phyloP scores from a whole-genome alignment of 2,797 vertebrate species.

The Rhynchonycteris naso region DNA sequence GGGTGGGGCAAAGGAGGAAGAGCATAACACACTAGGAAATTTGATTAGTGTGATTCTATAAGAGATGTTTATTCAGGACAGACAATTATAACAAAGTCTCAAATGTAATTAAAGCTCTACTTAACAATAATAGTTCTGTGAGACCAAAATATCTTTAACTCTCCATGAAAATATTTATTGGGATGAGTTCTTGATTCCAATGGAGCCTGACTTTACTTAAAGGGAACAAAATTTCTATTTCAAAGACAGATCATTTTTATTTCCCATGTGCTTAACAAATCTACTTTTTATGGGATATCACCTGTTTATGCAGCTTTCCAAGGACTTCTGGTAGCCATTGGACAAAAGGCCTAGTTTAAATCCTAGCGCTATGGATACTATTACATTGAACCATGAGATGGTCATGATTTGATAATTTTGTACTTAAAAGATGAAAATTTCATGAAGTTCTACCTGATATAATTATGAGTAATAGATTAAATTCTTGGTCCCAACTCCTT shows the following conservation, averaged over 20 bases:
- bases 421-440: background rate
- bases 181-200: constrained; percentile 24
- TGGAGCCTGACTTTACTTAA: background rate
- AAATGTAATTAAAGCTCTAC: constrained; percentile 20
- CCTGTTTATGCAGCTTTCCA: background rate
- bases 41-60: background rate
- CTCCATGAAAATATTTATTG: background rate
- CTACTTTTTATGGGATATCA: background rate
- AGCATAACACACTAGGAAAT: background rate
- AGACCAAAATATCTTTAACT: background rate
- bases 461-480: background rate
- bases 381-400: background rate
- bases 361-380: background rate
- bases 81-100: background rate
- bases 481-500: background rate
- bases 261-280: constrained; percentile 28
- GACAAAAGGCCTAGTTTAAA: background rate
- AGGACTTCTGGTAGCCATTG: background rate
- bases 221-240: background rate
- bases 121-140: background rate
- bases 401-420: background rate
- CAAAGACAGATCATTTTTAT: constrained; percentile 22
- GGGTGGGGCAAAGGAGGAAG: background rate
- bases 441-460: background rate
- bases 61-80: background rate